Percentiles rank a stretch among this genome's conserved stretches.
These are phyloP conservation scores for Onychomys torridus DNA, from an alignment of 2,797 vertebrate species.

Conservation along the genomic window DNA sequence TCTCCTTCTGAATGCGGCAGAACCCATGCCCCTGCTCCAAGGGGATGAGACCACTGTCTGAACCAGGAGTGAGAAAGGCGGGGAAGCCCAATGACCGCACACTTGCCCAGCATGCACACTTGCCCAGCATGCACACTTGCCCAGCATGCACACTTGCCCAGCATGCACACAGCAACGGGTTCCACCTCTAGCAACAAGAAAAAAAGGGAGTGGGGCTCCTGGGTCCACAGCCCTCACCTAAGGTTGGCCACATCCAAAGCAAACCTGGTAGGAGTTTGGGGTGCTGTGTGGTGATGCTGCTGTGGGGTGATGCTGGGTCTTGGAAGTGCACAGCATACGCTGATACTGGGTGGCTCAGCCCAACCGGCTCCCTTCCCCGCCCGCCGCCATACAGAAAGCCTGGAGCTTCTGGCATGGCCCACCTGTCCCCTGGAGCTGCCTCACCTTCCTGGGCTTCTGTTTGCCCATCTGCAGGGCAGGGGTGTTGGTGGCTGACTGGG, in stretches of 20 bases:
- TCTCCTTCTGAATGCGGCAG: neutral
- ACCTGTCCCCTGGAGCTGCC: neutral
- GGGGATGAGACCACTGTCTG: neutral
- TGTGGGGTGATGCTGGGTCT: neutral
- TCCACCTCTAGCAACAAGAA: neutral
- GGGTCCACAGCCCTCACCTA: neutral
- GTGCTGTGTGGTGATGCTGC: too few species aligned
- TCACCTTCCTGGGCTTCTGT: neutral
- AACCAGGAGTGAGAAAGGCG: neutral
- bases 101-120: neutral
- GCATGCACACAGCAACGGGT: neutral
- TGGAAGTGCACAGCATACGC: neutral
- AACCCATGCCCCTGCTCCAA: neutral
- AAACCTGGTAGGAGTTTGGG: neutral
- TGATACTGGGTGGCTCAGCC: too few species aligned
- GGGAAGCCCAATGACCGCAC: fast-evolving
- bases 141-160: neutral
- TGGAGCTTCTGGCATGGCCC: neutral
- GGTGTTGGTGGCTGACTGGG: neutral
- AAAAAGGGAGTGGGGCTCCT: neutral
- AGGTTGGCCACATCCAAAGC: neutral
- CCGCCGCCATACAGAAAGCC: neutral
- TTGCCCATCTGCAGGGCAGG: neutral
- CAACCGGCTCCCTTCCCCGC: neutral
- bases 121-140: too few species aligned